These are phyloP conservation scores for Piscicola geometra DNA, from an alignment of 2,888 invertebrate genomes.

Conservation along the genomic window DNA sequence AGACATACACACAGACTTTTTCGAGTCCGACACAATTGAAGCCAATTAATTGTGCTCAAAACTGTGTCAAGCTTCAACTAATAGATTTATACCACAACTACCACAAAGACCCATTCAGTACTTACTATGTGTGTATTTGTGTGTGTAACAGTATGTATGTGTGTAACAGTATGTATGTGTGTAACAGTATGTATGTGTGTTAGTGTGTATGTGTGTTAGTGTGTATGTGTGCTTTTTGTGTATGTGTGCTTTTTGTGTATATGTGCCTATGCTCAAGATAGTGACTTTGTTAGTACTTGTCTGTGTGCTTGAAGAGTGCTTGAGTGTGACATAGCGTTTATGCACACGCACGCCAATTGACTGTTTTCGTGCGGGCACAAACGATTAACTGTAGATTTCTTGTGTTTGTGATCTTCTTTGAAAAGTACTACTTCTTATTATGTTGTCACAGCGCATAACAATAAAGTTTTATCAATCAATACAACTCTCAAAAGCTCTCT, in stretches of 20 bases:
- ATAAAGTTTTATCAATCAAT: no score
- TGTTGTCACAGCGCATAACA: no score
- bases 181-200: neutral
- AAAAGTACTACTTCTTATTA: no score
- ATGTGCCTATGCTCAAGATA: neutral
- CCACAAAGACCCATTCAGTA: neutral
- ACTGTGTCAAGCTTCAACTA: neutral
- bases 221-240: neutral
- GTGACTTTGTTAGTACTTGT: neutral
- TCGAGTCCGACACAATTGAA: neutral
- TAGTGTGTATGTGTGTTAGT: neutral
- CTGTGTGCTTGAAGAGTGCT: neutral
- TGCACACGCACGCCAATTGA: no score
- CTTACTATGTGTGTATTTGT: neutral
- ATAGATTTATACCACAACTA: neutral
- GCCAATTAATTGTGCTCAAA: neutral
- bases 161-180: neutral
- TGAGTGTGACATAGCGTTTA: no score
- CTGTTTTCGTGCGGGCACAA: no score
- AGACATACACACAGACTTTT: neutral
- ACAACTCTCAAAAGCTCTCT: no score
- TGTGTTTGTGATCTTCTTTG: no score
- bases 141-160: conserved; percentile 2
- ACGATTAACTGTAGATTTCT: no score
- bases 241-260: neutral